Base-by-base conservation (phyloP, 2,888 invertebrate species). In the Coronaproctus castanopsis region DNA sequence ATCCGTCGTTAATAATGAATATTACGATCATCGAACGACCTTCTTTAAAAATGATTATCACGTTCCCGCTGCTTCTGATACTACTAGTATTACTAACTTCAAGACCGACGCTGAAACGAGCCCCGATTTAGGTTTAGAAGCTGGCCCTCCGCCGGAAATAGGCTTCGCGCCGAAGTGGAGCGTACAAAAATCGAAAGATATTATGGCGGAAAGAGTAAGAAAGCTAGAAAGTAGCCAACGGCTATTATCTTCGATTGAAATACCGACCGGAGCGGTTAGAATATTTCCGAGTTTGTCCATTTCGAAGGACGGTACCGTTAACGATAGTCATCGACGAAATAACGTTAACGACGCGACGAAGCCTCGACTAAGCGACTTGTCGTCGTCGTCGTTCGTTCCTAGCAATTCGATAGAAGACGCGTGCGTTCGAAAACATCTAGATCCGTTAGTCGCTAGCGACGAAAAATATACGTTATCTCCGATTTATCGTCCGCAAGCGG, bases 111-210 rank as follows among this genome's bases (percentile, higher is more conserved):
- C n/a, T n/a, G n/a, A n/a, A n/a, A n/a, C n/a, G n/a, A n/a, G n/a
- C n/a, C 14, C 63, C 24, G 53, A 54, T 36, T 21, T 81, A 55
- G 75, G 76, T 67, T 68, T 83, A 2, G 74, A 77, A 58, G 82
- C 82, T 0, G 83, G 81, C 65, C 79, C 82, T n/a, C 82, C 83
- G 10, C 82, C 83, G 48, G 80, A 82, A 71, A 79, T 82, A 54
- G 79, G 80, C 50, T 82, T 76, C 65, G 76, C 78, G 56, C 78
- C 81, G 1, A 78, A 78, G 67, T 66, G 70, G 62, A 68, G 68
- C n/a, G 66, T 61, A 65, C 73, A 66, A 64, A 72, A 68, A 67
- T 73, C 72, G 65, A 72, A 73, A 58, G 77, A 77, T 54, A 74
- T 78, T 53, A 73, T 81, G 24, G 73, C 76, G n/a, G 74, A 78